These are phyloP conservation scores for Crax fasciolata DNA, from an alignment of 2,797 vertebrate species.

Conservation along the genomic window DNA sequence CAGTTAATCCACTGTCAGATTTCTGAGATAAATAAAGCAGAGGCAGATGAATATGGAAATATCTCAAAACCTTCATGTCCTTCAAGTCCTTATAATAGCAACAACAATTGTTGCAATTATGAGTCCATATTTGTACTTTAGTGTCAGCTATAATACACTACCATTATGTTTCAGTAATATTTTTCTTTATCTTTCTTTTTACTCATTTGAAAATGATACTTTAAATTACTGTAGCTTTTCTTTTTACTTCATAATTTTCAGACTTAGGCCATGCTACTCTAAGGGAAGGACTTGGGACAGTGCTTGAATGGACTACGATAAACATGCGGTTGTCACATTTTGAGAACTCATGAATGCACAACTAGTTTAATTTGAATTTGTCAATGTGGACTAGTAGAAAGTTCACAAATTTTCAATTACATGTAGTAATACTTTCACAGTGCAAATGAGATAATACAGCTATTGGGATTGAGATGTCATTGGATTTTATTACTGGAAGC, in stretches of 20 bases:
- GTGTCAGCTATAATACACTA: neutral
- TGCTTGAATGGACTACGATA: neutral
- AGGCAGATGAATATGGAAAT: neutral
- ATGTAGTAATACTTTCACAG: neutral
- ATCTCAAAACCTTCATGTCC: neutral
- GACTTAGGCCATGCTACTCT: neutral
- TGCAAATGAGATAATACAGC: neutral
- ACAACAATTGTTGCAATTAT: neutral
- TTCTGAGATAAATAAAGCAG: neutral
- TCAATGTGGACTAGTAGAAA: neutral
- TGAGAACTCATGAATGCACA: neutral
- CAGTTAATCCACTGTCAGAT: neutral
- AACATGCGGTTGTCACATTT: neutral
- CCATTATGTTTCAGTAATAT: neutral
- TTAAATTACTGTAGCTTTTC: neutral
- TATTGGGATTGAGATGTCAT: neutral
- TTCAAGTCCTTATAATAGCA: neutral
- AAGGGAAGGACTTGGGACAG: neutral
- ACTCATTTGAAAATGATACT: neutral
- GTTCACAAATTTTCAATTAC: neutral
- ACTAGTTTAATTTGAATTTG: neutral
- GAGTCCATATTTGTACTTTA: neutral
- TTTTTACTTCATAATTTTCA: neutral
- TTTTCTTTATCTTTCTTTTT: neutral
- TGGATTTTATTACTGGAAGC: neutral